A percentile compares a stretch with the other conserved stretches of the same genome.
phyloP scores from a whole-genome alignment of 2,113 vertebrate species.

The Pica pica region DNA sequence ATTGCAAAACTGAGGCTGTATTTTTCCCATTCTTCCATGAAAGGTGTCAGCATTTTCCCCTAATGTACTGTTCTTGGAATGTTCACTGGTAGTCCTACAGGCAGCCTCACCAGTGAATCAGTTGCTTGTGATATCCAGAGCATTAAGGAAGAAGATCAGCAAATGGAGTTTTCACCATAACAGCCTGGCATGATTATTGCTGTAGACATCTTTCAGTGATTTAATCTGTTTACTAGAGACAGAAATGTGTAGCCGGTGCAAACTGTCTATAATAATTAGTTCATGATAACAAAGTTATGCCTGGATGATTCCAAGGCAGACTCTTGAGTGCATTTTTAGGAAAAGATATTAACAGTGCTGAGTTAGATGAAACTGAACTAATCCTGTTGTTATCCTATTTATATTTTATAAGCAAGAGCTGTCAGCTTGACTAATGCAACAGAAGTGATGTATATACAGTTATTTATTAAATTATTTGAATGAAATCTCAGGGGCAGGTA shows the following conservation, averaged over 20 bases:
- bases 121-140: neutral
- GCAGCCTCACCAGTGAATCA: neutral
- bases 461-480: neutral
- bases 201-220: conserved; percentile 14
- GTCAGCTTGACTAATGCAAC: neutral
- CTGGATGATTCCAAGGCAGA: conserved; percentile 34
- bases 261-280: conserved; percentile 50
- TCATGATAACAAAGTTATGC: conserved; percentile 51
- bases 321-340: conserved; percentile 35
- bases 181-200: neutral
- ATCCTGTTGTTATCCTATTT: neutral
- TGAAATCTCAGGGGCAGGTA: neutral
- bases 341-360: conserved; percentile 18
- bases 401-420: conserved; percentile 3
- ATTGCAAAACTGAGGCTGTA: neutral
- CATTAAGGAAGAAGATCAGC: neutral
- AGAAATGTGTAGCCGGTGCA: conserved; percentile 17
- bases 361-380: conserved; percentile 18
- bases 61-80: neutral
- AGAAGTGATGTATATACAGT: neutral
- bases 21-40: neutral
- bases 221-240: conserved; percentile 24
- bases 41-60: neutral
- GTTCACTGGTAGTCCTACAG: neutral
- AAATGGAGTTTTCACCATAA: neutral